Base-by-base conservation (phyloP, 2,113 vertebrate genomes). In the Illadopsis cleaveri region DNA sequence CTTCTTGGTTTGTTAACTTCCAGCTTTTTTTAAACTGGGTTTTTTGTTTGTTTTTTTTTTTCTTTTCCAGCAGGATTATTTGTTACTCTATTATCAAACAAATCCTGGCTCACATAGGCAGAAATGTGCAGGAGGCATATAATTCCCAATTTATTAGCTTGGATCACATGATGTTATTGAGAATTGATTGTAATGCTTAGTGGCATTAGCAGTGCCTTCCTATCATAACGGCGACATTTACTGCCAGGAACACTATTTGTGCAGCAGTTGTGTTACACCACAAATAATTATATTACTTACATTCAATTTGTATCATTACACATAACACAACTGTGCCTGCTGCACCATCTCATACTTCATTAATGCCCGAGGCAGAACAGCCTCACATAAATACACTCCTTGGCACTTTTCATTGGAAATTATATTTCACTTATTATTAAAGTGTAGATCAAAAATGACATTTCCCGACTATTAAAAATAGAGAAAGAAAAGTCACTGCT, bases 81-180 rank as follows among this genome's bases (percentile, higher is more conserved):
- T 94, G 84, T 89, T 95, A 62, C 85, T 95, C 65, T 87, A 58
- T 84, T 82, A 95, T 69, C 83, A 85, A 94, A 79, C 68, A 95
- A 95, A 85, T 27, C 73, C 84, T 80, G 38, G 30, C 82, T 95
- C 83, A 79, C 86, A 50, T 22, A 72, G 69, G 77, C 89, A 97
- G 91, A 81, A 96, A 95, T 82, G 89, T 95, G 94, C 86, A 97
- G 82, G n/a, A 93, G 27, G 51, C 86, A 86, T 28, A 53, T 96
- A 95, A 96, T 96, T 95, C 94, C 58, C 89, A 94, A 96, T 97
- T 97, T 97, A 97, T 97, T 97, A 97, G 82, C 78, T 91, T 93
- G 79, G 85, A 95, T 97, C 92, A 47, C 78, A 84, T 54, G 96
- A 95, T 65, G 89, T 95, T 96, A 96, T 91, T 73, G 61, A 92